Evolutionary conservation across 2,888 invertebrate genomes (phyloP).

Genomic region (Tholera decimalis): DNA sequence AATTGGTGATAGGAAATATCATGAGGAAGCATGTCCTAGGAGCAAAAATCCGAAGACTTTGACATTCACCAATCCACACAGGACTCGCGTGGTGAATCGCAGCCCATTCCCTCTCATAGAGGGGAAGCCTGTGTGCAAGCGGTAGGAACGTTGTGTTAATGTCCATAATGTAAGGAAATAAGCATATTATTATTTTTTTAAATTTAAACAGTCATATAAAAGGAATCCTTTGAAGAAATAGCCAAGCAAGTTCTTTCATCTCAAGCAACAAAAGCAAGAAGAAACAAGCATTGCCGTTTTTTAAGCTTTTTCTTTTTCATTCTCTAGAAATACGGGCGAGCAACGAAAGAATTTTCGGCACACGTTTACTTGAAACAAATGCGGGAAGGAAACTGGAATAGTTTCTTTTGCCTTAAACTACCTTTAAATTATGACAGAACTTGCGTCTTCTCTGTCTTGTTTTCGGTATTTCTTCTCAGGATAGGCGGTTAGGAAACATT

Average conservation of each 20-base stretch:
- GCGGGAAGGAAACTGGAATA: background rate
- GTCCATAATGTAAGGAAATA: too few relatives aligned
- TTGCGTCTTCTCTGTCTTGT: background rate
- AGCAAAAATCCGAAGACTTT: too few relatives aligned
- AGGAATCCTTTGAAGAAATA: slow-evolving; percentile 8
- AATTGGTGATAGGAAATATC: too few relatives aligned
- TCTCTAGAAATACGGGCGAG: slow-evolving; percentile 7
- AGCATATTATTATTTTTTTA: too few relatives aligned
- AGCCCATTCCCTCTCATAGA: too few relatives aligned
- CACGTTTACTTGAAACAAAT: slow-evolving; percentile 7
- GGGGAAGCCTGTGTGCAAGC: too few relatives aligned
- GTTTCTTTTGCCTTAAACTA: background rate
- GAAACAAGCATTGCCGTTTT: slow-evolving; percentile 5
- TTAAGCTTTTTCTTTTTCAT: slow-evolving; percentile 7
- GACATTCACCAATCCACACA: too few relatives aligned
- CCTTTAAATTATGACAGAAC: background rate
- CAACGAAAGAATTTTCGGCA: slow-evolving; percentile 11
- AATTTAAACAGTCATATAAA: background rate
- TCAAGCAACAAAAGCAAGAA: slow-evolving; percentile 13
- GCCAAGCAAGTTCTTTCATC: slow-evolving; percentile 4
- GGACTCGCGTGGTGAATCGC: too few relatives aligned
- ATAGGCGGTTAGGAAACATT: too few relatives aligned
- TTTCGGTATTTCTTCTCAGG: too few relatives aligned
- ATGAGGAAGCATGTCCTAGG: too few relatives aligned
- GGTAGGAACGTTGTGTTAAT: too few relatives aligned